Evolutionary conservation across 2,113 vertebrate genomes (phyloP).

Genomic region (Bambusicola thoracicus): DNA sequence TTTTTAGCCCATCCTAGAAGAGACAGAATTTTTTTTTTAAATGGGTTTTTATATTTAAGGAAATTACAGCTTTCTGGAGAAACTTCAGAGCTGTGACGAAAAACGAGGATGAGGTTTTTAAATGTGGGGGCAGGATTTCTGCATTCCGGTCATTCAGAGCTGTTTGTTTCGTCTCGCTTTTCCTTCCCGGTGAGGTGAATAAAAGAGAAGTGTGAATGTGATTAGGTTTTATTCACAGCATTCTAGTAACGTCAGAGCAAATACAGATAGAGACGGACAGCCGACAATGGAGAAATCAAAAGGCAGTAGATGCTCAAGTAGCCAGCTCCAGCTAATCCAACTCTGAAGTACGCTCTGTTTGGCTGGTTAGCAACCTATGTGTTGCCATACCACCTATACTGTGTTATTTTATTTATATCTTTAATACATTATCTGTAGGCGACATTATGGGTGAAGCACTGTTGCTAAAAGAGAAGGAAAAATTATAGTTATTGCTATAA

Average conservation of each 20-base stretch:
- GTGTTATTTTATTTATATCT: constrained; percentile 64
- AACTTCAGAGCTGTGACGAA: constrained; percentile 19
- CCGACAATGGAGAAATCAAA: not conserved
- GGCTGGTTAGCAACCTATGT: not conserved
- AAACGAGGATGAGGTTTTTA: not conserved
- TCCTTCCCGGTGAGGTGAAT: constrained; percentile 4
- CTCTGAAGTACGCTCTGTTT: not conserved
- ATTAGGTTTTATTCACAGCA: constrained; percentile 44
- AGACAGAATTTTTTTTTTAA: not conserved
- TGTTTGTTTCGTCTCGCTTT: not conserved
- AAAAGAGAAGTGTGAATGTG: constrained; percentile 27
- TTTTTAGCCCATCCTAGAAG: constrained; percentile 50
- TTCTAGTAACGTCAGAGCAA: constrained; percentile 8
- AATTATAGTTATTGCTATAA: constrained; percentile 74
- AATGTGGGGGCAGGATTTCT: constrained; percentile 6
- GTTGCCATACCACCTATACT: constrained; percentile 11
- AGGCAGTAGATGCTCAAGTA: not conserved
- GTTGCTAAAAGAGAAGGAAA: constrained; percentile 75
- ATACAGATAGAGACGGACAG: not conserved
- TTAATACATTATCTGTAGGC: constrained; percentile 66
- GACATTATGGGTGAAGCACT: constrained; percentile 51
- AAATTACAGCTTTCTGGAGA: constrained; percentile 56
- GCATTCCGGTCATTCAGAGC: not conserved
- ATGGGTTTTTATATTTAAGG: constrained; percentile 47
- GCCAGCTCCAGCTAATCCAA: constrained; percentile 9